phyloP scores from a whole-genome alignment of 1,140 invertebrate genomes.

The Aleiodes sp. region DNA sequence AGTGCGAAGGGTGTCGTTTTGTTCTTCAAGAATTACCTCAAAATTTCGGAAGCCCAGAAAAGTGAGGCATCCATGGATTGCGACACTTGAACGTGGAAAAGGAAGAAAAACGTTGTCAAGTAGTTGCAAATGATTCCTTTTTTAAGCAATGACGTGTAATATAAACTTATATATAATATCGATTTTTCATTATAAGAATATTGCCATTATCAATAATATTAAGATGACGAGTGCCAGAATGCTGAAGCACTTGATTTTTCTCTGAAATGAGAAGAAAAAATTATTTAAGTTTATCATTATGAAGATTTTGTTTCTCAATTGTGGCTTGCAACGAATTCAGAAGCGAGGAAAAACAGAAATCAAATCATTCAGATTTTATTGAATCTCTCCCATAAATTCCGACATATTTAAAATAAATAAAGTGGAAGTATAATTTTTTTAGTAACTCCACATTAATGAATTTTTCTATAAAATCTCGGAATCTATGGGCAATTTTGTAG shows the following conservation, averaged over 20 bases:
- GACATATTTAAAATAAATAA: too few species aligned
- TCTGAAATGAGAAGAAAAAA: conserved; percentile 56
- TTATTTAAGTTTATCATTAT: background rate
- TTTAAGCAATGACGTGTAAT: background rate
- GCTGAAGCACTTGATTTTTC: conserved; percentile 54
- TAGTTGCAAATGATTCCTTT: too few species aligned
- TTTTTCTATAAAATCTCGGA: too few species aligned
- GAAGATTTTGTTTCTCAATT: too few species aligned
- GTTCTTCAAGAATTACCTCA: conserved; percentile 53
- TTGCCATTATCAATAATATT: conserved; percentile 49
- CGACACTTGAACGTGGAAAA: background rate
- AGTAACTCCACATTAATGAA: too few species aligned
- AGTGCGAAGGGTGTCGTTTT: conserved; percentile 66
- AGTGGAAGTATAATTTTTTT: too few species aligned
- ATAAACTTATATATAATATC: conserved; percentile 8
- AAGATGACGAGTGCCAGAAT: conserved; percentile 50
- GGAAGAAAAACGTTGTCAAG: background rate
- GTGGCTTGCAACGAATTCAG: too few species aligned
- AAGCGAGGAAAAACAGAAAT: too few species aligned
- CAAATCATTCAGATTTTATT: too few species aligned
- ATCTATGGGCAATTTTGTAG: too few species aligned
- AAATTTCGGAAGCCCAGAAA: background rate
- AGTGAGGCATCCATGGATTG: background rate
- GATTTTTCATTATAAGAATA: conserved; percentile 34
- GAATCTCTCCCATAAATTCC: too few species aligned